Percentiles rank a stretch among this genome's conserved stretches.
Conservation (phyloP, 2,888 invertebrate genomes). For the Himalopsyche tibetana region DNA sequence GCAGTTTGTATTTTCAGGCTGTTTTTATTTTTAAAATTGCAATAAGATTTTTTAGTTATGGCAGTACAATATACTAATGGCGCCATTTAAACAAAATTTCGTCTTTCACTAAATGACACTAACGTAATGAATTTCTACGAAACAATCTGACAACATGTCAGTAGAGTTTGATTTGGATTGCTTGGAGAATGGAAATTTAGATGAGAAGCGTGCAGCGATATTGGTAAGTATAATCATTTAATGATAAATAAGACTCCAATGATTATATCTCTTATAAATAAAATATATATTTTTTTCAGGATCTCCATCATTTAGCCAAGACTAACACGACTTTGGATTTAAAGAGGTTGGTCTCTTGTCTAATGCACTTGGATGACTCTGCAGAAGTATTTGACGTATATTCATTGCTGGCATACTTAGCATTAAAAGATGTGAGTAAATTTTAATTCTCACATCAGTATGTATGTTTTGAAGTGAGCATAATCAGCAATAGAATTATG, state of each 20-base stretch:
- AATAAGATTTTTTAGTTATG: too few relatives aligned
- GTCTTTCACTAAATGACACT: too few relatives aligned
- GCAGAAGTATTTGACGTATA: slow-evolving; percentile 70
- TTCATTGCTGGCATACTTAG: slow-evolving; percentile 69
- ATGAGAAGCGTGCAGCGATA: not conserved
- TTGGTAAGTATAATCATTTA: not conserved
- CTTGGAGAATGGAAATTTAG: not conserved
- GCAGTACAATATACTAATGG: too few relatives aligned
- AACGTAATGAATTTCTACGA: not conserved
- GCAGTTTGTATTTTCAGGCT: too few relatives aligned
- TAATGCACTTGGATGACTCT: slow-evolving; percentile 66
- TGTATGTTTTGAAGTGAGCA: not conserved
- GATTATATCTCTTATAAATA: slow-evolving; percentile 7
- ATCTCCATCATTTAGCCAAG: slow-evolving; percentile 21
- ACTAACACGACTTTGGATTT: slow-evolving; percentile 33
- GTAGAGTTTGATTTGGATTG: not conserved
- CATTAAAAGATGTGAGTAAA: slow-evolving; percentile 70
- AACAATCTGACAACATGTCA: not conserved
- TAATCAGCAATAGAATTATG: not conserved
- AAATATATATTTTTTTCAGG: not conserved
- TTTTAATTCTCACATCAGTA: slow-evolving; percentile 14
- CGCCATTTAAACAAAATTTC: too few relatives aligned
- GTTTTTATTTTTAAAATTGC: too few relatives aligned
- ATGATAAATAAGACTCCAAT: slow-evolving; percentile 11
- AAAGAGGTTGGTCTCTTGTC: slow-evolving; percentile 44